Percentiles rank a stretch among this genome's conserved stretches.
phyloP scores from a whole-genome alignment of 2,888 invertebrate genomes.

The Cosmorhoe ocellata region DNA sequence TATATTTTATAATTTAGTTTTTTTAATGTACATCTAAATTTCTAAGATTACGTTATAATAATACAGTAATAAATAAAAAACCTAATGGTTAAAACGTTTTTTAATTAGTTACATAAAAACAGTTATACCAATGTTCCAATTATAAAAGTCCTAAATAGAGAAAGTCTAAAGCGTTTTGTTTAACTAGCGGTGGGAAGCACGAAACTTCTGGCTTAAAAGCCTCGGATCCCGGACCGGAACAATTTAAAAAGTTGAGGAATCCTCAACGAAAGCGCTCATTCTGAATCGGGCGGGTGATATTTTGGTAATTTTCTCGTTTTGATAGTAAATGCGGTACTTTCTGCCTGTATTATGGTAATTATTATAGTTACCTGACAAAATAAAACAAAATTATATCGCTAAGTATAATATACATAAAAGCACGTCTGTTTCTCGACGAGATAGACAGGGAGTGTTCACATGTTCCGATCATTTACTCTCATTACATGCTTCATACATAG shows the following conservation, averaged over 20 bases:
- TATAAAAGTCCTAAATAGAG: conserved; percentile 20
- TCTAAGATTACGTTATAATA: too few relatives aligned
- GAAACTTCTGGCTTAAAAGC: conserved; percentile 22
- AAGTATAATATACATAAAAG: too few relatives aligned
- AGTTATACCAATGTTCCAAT: conserved; percentile 17
- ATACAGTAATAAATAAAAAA: too few relatives aligned
- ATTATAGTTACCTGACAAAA: too few relatives aligned
- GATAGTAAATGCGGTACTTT: not conserved
- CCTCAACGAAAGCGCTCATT: conserved; percentile 14
- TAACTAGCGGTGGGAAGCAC: conserved; percentile 23
- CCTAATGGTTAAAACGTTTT: not conserved
- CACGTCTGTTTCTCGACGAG: too few relatives aligned
- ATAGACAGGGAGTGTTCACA: too few relatives aligned
- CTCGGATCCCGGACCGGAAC: conserved; percentile 17
- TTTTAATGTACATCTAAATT: too few relatives aligned
- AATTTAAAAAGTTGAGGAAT: conserved; percentile 23
- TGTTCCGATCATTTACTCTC: too few relatives aligned
- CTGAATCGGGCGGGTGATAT: conserved; percentile 4
- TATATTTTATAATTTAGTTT: too few relatives aligned
- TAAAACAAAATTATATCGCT: too few relatives aligned
- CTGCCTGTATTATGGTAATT: too few relatives aligned
- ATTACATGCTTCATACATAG: too few relatives aligned
- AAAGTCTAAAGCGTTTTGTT: conserved; percentile 26
- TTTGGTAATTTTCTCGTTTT: conserved; percentile 4
- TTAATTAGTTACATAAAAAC: conserved; percentile 5